A percentile compares a stretch with the other conserved stretches of the same genome.
Conservation (phyloP, 2,797 vertebrate genomes). For the Acanthornis magna region DNA sequence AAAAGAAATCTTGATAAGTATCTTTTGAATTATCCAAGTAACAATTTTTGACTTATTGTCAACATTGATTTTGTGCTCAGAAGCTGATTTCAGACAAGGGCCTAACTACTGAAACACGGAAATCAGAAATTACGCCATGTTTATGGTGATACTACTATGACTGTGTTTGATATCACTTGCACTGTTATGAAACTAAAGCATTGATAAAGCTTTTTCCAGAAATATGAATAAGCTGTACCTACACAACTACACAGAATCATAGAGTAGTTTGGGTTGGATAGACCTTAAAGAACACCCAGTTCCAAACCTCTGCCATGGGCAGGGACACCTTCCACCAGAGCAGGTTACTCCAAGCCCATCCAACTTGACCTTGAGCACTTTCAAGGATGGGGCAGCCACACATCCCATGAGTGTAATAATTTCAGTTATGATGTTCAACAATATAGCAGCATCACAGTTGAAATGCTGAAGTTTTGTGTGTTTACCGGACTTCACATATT, state of each 20-base stretch:
- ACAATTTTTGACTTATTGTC: not conserved
- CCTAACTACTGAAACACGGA: not conserved
- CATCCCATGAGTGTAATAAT: fast-evolving
- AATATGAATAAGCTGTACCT: not conserved
- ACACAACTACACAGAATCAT: not conserved
- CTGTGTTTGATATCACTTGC: not conserved
- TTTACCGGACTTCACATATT: not conserved
- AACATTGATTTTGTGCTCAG: not conserved
- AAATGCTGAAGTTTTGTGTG: not conserved
- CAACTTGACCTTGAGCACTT: not conserved
- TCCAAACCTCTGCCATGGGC: not conserved
- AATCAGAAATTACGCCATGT: not conserved
- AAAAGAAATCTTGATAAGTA: not conserved
- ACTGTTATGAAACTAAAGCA: not conserved
- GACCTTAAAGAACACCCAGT: not conserved
- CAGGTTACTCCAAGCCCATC: too few relatives aligned
- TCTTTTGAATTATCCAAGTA: not conserved
- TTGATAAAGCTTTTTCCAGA: not conserved
- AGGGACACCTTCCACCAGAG: not conserved
- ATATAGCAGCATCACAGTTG: too few relatives aligned
- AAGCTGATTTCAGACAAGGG: not conserved
- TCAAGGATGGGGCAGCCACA: not conserved
- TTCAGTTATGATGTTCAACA: not conserved
- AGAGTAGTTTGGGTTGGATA: not conserved
- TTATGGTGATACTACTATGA: not conserved